Conservation (phyloP, 2,113 vertebrate species). For the Lampris megalopsis region DNA sequence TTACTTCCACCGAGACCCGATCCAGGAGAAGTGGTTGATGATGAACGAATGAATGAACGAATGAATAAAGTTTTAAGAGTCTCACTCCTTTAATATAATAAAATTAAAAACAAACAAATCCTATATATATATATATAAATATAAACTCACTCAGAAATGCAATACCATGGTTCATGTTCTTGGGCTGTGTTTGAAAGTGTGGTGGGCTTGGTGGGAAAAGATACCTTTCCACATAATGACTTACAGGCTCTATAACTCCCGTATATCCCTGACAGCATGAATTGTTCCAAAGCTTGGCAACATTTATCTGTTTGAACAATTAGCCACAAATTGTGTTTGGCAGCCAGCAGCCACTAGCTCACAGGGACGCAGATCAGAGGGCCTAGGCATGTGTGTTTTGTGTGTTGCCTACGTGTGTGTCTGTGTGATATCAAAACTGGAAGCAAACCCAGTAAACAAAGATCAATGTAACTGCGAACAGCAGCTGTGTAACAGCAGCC, state of each 20-base stretch:
- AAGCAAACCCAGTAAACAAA: constrained; percentile 36
- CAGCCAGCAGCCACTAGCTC: constrained; percentile 1
- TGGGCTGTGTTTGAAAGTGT: background rate
- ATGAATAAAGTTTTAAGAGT: no score
- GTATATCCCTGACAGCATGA: background rate
- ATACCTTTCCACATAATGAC: constrained; percentile 13
- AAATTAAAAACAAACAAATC: no score
- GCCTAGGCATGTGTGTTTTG: background rate
- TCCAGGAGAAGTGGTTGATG: no score
- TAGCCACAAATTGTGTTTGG: constrained; percentile 20
- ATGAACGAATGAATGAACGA: no score
- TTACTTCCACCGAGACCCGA: no score
- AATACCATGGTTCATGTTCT: background rate
- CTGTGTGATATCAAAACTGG: constrained; percentile 17
- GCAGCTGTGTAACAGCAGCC: background rate
- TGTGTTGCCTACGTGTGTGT: background rate
- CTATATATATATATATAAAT: no score
- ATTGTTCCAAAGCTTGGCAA: constrained; percentile 9
- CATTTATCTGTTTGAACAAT: constrained; percentile 35
- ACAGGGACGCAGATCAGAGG: constrained; percentile 37
- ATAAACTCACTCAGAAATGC: background rate
- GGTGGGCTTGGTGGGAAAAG: background rate
- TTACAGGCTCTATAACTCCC: background rate
- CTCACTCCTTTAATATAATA: no score
- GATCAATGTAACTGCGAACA: constrained; percentile 23